phyloP scores from a whole-genome alignment of 2,888 invertebrate genomes.

The Euzetes globulus region DNA sequence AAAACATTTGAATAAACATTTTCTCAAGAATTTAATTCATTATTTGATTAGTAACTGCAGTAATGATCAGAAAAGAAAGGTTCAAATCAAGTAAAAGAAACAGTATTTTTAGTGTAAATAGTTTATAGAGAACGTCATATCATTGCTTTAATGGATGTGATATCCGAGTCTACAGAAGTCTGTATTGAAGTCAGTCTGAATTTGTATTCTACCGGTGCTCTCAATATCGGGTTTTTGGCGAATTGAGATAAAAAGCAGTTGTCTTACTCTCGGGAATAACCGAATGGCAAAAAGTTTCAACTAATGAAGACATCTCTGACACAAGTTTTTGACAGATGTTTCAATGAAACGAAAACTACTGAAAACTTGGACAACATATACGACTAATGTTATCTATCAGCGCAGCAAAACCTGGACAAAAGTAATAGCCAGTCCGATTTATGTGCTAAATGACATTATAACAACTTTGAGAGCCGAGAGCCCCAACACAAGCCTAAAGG shows the following conservation, averaged over 20 bases:
- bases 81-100: neutral
- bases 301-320: constrained; percentile 23
- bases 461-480: no score
- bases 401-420: neutral
- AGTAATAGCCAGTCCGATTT: neutral
- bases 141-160: neutral
- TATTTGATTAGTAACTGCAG: neutral
- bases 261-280: constrained; percentile 12
- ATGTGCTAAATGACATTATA: neutral
- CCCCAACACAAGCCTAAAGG: no score
- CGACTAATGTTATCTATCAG: constrained; percentile 12
- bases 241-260: constrained; percentile 15
- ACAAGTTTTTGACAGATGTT: constrained; percentile 20
- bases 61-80: neutral
- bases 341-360: neutral
- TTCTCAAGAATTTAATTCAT: no score
- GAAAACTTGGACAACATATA: neutral
- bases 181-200: neutral
- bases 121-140: neutral
- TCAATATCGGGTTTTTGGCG: constrained; percentile 17
- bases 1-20: no score
- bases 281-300: constrained; percentile 6
- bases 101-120: neutral
- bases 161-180: neutral
- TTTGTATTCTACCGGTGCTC: constrained; percentile 2